Evolutionary conservation across 2,888 invertebrate species (phyloP).

Genomic region (Dexiosoma caninum): DNA sequence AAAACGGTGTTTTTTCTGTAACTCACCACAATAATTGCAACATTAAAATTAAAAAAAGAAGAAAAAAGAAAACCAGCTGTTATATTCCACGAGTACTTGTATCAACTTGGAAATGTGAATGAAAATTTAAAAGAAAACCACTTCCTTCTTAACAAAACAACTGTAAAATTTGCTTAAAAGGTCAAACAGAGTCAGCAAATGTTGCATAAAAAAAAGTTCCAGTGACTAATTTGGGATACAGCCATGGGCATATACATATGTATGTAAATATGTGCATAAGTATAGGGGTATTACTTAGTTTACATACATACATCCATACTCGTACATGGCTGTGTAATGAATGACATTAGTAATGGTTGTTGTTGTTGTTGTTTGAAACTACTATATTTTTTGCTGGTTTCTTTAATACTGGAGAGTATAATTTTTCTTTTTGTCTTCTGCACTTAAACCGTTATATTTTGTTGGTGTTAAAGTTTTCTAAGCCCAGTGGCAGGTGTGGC

Average conservation of each 20-base stretch:
- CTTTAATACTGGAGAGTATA: conserved; percentile 14
- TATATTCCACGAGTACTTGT: too few species aligned
- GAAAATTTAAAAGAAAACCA: background rate
- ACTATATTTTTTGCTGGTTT: background rate
- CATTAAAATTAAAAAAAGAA: too few species aligned
- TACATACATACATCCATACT: too few species aligned
- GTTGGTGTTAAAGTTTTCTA: background rate
- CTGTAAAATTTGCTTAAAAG: background rate
- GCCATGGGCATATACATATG: background rate
- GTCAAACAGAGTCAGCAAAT: background rate
- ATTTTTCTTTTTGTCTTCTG: conserved; percentile 35
- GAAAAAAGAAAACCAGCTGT: too few species aligned
- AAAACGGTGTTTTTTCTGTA: too few species aligned
- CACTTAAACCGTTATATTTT: conserved; percentile 22
- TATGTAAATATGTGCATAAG: background rate
- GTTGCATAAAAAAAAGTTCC: conserved; percentile 14
- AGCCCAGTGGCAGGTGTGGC: conserved; percentile 47
- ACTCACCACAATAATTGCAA: too few species aligned
- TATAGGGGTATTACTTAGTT: too few species aligned
- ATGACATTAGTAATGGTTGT: background rate
- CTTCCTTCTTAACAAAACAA: background rate
- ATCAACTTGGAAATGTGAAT: background rate
- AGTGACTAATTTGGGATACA: background rate
- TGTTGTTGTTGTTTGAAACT: background rate
- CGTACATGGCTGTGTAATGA: too few species aligned